Conservation (phyloP, 2,113 vertebrate species). For the Muntiacus reevesi region DNA sequence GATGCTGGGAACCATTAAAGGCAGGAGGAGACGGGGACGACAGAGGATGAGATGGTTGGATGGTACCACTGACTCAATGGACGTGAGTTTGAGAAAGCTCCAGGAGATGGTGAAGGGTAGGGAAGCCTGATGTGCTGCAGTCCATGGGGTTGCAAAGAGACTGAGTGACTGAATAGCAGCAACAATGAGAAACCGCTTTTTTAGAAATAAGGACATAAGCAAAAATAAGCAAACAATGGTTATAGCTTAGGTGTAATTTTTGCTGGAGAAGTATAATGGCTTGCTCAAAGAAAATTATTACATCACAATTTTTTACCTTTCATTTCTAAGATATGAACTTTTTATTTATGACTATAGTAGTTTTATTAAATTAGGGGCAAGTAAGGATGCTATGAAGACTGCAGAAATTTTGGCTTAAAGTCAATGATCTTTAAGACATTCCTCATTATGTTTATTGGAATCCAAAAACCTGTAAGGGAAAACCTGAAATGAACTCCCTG, state of each 20-base stretch:
- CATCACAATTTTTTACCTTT: background rate
- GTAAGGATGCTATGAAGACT: background rate
- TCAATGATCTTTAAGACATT: background rate
- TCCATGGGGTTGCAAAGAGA: background rate
- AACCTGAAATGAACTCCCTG: background rate
- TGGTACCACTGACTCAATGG: background rate
- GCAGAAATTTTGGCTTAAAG: background rate
- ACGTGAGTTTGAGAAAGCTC: background rate
- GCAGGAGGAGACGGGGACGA: rapidly evolving
- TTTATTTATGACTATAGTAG: background rate
- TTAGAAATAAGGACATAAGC: background rate
- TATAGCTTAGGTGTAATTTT: background rate
- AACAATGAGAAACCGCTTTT: background rate
- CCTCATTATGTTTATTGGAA: background rate
- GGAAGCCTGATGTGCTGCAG: background rate
- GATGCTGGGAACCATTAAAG: background rate
- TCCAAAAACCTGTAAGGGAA: background rate
- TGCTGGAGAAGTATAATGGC: background rate
- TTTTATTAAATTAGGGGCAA: background rate
- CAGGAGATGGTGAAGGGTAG: background rate
- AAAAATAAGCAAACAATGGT: background rate
- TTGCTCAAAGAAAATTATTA: background rate
- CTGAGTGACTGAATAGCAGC: background rate
- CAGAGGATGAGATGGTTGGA: background rate
- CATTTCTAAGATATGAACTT: background rate